Base-by-base conservation (phyloP, 1,140 invertebrate genomes). In the Achatina immaculata region DNA sequence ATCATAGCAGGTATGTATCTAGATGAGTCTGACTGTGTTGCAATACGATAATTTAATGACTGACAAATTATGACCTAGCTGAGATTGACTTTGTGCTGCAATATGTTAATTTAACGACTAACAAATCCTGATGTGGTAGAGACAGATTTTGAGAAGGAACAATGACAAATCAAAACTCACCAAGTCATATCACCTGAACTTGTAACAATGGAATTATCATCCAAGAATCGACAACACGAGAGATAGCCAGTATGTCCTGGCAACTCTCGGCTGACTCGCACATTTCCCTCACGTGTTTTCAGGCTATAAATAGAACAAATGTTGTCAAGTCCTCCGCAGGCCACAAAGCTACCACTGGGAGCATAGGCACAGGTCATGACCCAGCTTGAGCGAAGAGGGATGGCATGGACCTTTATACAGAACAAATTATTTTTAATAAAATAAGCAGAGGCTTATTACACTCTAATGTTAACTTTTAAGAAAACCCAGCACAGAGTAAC, bases 341-440 rank as follows among this genome's bases (percentile, higher is more conserved):
- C 98, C 80, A 99, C 98, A 91, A 96, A 99, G 89, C 95, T 97
- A 84, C 97, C 97, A 62, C 96, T 97, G 68, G 98, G 98, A 78
- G 98, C 98, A 92, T 99, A 99, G 87, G 98, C 97, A 94, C 98
- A 99, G 68, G 98, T 99, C 98, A 99, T 99, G 81, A 99, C 98
- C 98, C 98, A 99, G 87, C 96, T 97, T 58, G 97, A 98, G 88
- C 97, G 95, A 87, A 99, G 93, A 85, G 97, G 97, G 92, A 99
- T 99, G 86, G 97, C 97, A 92, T 99, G 97, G 89, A 99, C 92
- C 92, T 93, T 84, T 36, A 28, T 2, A 62, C 21, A 55, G n/a
- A n/a, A n/a, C n/a, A n/a, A n/a, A n/a, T n/a, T n/a, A n/a, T n/a
- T n/a, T n/a, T n/a, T 16, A 55, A 55, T 14, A 55, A 55, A 55